A percentile compares a stretch with the other conserved stretches of the same genome.
phyloP scores from a whole-genome alignment of 1,140 invertebrate genomes.

The Chrysopa pallens region DNA sequence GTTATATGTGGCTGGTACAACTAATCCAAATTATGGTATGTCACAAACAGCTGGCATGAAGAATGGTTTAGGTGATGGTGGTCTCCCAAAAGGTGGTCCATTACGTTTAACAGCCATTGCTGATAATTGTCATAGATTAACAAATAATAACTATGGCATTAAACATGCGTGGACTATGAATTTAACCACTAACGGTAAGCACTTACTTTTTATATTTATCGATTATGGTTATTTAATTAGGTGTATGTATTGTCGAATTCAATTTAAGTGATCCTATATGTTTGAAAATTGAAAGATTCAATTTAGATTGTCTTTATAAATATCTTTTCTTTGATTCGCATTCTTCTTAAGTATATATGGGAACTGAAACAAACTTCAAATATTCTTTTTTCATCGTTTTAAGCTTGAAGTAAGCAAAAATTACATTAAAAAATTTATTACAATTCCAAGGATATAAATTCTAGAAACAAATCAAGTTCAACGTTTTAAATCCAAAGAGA shows the following conservation, averaged over 20 bases:
- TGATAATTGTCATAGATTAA: constrained; percentile 24
- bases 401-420: too few relatives aligned
- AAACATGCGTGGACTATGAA: constrained; percentile 30
- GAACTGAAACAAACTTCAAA: too few relatives aligned
- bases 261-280: neutral
- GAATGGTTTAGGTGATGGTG: neutral
- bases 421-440: neutral
- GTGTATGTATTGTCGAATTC: neutral
- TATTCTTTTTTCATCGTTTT: too few relatives aligned
- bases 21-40: neutral
- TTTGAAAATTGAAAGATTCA: neutral
- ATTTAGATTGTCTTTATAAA: neutral
- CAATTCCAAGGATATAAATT: too few relatives aligned
- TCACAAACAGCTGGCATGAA: neutral
- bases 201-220: constrained; percentile 1
- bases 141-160: constrained; percentile 20
- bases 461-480: too few relatives aligned
- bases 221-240: neutral
- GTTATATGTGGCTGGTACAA: neutral
- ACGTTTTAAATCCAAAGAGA: too few relatives aligned
- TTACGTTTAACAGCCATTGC: constrained; percentile 23
- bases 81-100: constrained; percentile 14
- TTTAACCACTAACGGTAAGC: constrained; percentile 37
- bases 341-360: too few relatives aligned
- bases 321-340: neutral